These are phyloP conservation scores for Tachysurus vachellii DNA, from an alignment of 2,113 vertebrate genomes.

Conservation along the genomic window DNA sequence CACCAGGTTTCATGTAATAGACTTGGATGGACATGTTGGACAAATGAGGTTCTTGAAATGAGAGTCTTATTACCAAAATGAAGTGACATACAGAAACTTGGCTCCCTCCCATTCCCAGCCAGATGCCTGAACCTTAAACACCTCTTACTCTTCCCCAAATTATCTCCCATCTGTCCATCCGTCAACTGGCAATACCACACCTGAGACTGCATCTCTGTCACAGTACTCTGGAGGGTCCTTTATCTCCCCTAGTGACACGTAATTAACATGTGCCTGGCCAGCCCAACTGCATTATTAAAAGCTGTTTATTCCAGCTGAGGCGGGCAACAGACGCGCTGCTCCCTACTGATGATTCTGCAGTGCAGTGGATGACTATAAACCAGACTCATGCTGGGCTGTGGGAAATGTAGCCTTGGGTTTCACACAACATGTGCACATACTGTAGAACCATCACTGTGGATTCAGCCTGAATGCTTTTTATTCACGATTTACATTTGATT, in stretches of 20 bases:
- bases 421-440: not conserved
- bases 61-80: conserved; percentile 20
- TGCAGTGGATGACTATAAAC: conserved; percentile 2
- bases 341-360: conserved; percentile 4
- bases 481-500: not conserved
- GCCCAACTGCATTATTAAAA: conserved; percentile 45
- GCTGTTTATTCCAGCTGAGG: conserved; percentile 41
- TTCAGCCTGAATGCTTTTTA: conserved; percentile 6
- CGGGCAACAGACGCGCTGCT: not conserved
- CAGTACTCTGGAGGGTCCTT: conserved; percentile 18
- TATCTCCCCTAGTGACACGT: conserved; percentile 40
- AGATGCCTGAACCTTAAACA: conserved; percentile 36
- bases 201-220: conserved; percentile 20
- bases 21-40: conserved; percentile 9
- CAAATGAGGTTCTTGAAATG: conserved; percentile 14
- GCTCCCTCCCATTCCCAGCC: conserved; percentile 10
- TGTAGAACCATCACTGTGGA: not conserved
- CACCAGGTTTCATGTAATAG: not conserved
- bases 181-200: conserved; percentile 15
- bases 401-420: not conserved
- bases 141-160: conserved; percentile 18
- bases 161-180: conserved; percentile 49
- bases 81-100: conserved; percentile 36
- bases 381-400: conserved; percentile 10
- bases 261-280: conserved; percentile 47